These are phyloP conservation scores for Ips nitidus DNA, from an alignment of 1,140 invertebrate species.

Conservation along the genomic window DNA sequence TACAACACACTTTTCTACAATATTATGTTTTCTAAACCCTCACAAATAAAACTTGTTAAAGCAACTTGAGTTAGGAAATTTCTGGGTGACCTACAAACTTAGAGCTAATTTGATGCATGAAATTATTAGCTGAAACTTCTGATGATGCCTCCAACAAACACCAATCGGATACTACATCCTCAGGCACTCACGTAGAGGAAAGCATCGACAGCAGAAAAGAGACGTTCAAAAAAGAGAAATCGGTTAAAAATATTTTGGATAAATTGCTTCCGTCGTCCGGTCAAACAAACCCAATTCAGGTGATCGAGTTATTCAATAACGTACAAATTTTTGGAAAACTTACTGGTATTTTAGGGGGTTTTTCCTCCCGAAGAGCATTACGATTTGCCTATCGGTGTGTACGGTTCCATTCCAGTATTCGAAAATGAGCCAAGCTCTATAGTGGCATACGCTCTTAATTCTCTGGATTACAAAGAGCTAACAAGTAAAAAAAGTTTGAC, in stretches of 20 bases:
- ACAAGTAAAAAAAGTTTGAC: constrained; percentile 56
- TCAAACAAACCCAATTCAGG: constrained; percentile 53
- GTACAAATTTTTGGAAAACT: background rate
- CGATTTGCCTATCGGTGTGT: constrained; percentile 57
- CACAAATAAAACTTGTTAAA: too few species aligned
- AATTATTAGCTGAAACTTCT: background rate
- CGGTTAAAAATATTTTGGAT: constrained; percentile 71
- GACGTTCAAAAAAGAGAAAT: constrained; percentile 65
- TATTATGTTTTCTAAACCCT: too few species aligned
- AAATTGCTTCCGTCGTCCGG: constrained; percentile 62
- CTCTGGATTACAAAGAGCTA: constrained; percentile 68
- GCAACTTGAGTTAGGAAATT: too few species aligned
- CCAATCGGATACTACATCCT: constrained; percentile 51
- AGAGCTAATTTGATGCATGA: too few species aligned
- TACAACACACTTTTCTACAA: too few species aligned
- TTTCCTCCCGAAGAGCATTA: constrained; percentile 69
- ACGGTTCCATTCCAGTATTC: constrained; percentile 75
- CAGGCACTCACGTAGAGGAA: constrained; percentile 42
- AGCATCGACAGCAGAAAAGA: constrained; percentile 45
- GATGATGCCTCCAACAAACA: constrained; percentile 48
- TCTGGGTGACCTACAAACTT: too few species aligned
- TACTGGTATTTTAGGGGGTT: constrained; percentile 54
- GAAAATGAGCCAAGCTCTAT: constrained; percentile 88
- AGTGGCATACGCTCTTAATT: constrained; percentile 81
- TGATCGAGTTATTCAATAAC: constrained; percentile 19